Evolutionary conservation across 2,113 vertebrate genomes (phyloP).

Genomic region (Archocentrus centrarchus): DNA sequence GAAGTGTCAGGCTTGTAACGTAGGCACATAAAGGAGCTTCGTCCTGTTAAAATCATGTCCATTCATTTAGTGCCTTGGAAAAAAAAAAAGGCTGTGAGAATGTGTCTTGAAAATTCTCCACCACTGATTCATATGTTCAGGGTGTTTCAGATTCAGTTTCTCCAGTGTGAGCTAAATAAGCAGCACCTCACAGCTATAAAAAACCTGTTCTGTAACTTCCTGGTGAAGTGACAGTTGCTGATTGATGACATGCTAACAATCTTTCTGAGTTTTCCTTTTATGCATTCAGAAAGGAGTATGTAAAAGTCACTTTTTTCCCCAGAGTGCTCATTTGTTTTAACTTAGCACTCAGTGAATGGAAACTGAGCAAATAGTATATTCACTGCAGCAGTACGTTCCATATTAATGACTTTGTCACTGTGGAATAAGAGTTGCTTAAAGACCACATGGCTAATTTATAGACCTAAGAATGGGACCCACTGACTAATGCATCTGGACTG

Average conservation of each 20-base stretch:
- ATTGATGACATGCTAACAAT: background rate
- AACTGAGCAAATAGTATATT: background rate
- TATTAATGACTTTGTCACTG: slow-evolving; percentile 39
- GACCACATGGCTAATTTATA: background rate
- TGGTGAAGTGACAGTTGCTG: background rate
- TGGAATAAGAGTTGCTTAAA: slow-evolving; percentile 14
- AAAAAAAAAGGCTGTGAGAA: too few relatives aligned
- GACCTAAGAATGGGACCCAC: background rate
- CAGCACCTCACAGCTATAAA: too few relatives aligned
- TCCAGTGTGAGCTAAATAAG: too few relatives aligned
- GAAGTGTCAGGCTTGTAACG: too few relatives aligned
- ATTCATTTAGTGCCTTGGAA: too few relatives aligned
- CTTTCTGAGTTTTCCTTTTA: background rate
- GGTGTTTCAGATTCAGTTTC: too few relatives aligned
- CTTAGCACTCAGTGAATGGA: background rate
- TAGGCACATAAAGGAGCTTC: too few relatives aligned
- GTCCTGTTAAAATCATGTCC: too few relatives aligned
- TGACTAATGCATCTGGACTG: background rate
- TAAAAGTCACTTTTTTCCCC: background rate
- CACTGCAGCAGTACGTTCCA: background rate
- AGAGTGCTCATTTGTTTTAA: background rate
- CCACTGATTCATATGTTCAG: too few relatives aligned
- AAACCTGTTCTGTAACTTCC: background rate
- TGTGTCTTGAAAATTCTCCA: too few relatives aligned
- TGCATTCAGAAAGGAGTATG: background rate